Conservation (phyloP, 2,113 vertebrate species). For the Chionis minor region DNA sequence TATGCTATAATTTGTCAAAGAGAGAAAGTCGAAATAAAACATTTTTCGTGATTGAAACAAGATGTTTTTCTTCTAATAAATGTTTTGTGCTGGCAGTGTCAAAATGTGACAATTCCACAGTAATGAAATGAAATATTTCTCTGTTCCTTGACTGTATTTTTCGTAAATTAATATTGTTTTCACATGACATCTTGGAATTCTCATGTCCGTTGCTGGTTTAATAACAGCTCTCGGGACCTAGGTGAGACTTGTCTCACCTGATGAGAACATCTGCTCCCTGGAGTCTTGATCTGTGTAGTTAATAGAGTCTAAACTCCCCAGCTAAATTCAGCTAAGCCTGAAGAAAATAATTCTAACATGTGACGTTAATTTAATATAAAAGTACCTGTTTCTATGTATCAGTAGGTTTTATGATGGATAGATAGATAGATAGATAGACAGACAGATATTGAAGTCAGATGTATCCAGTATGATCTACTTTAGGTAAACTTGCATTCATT, state of each 20-base stretch:
- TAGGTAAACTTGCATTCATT: background rate
- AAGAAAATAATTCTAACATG: background rate
- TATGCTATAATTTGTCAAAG: slow-evolving; percentile 1
- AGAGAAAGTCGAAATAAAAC: slow-evolving; percentile 18
- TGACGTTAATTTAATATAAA: background rate
- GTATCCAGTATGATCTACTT: background rate
- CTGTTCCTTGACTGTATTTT: background rate
- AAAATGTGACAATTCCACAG: slow-evolving; percentile 18
- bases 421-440: background rate
- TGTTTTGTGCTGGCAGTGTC: slow-evolving; percentile 1
- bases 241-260: background rate
- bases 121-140: slow-evolving; percentile 42
- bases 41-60: slow-evolving; percentile 23
- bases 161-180: background rate
- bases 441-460: background rate
- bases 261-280: background rate
- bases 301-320: background rate
- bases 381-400: background rate
- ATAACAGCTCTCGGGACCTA: background rate
- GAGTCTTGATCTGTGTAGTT: background rate
- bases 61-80: slow-evolving; percentile 6
- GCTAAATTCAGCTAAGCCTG: background rate
- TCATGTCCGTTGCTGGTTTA: background rate
- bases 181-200: background rate
- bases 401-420: background rate